Percentiles rank a stretch among this genome's conserved stretches.
These are phyloP conservation scores for Microctonus brassicae DNA, from an alignment of 2,888 invertebrate species.

Conservation along the genomic window DNA sequence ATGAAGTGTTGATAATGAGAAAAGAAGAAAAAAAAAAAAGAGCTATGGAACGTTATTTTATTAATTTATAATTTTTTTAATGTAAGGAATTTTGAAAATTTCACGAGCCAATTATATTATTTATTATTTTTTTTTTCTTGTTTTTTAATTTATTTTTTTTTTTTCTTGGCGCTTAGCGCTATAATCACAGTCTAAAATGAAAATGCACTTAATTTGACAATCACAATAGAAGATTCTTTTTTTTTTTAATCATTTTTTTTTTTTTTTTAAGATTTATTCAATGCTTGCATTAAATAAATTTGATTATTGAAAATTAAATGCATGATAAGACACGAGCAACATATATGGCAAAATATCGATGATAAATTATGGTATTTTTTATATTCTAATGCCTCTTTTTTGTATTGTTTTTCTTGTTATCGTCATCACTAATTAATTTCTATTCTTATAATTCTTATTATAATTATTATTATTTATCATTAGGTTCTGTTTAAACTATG, in stretches of 20 bases:
- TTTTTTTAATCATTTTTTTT: slow-evolving; percentile 13
- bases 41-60: not conserved
- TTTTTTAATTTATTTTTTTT: slow-evolving; percentile 18
- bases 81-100: slow-evolving; percentile 4
- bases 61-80: slow-evolving; percentile 11
- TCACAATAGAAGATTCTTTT: slow-evolving; percentile 7
- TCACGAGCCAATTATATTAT: slow-evolving; percentile 35
- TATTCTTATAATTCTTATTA: not conserved
- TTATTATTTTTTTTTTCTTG: not conserved
- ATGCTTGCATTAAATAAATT: not conserved
- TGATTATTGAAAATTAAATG: slow-evolving; percentile 35
- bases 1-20: slow-evolving; percentile 13
- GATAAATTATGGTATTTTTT: slow-evolving; percentile 47
- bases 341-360: slow-evolving; percentile 38
- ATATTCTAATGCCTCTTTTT: slow-evolving; percentile 66
- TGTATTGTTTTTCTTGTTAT: slow-evolving; percentile 17
- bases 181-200: slow-evolving; percentile 43
- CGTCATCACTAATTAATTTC: slow-evolving; percentile 29
- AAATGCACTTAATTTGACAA: slow-evolving; percentile 33
- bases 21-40: slow-evolving; percentile 7
- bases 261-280: not conserved
- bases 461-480: not conserved
- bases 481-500: slow-evolving; percentile 55
- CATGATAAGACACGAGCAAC: slow-evolving; percentile 39
- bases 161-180: slow-evolving; percentile 25